Evolutionary conservation across 2,113 vertebrate genomes (phyloP).

Genomic region (Oryzias curvinotus): DNA sequence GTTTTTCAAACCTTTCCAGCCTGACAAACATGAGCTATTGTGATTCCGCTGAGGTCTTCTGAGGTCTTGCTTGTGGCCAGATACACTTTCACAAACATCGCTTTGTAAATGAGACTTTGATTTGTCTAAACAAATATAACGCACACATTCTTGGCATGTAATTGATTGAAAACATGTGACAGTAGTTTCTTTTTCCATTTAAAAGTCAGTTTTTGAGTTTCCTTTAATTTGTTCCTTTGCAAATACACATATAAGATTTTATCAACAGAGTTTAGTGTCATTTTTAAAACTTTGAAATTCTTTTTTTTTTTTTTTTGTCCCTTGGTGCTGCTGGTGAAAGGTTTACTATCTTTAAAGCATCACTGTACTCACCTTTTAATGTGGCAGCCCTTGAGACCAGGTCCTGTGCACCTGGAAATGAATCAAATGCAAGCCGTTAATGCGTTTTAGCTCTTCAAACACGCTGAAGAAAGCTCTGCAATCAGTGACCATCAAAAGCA

Average conservation of each 20-base stretch:
- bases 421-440: constrained; percentile 3
- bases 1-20: neutral
- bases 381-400: constrained; percentile 69
- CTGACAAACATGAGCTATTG: neutral
- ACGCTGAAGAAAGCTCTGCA: constrained; percentile 10
- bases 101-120: neutral
- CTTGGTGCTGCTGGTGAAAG: neutral
- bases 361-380: constrained; percentile 53
- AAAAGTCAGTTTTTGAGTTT: neutral
- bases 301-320: neutral
- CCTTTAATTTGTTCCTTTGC: neutral
- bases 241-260: neutral
- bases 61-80: neutral
- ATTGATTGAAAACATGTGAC: neutral
- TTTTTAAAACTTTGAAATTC: neutral
- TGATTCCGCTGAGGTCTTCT: neutral
- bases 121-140: constrained; percentile 1
- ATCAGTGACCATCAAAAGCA: neutral
- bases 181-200: neutral
- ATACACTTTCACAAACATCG: neutral
- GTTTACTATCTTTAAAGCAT: too few relatives aligned
- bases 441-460: neutral
- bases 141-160: neutral
- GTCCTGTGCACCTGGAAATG: constrained; percentile 67
- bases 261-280: too few relatives aligned